A percentile compares a stretch with the other conserved stretches of the same genome.
Evolutionary conservation across 2,113 vertebrate species (phyloP).

Genomic region (Columba janthina): DNA sequence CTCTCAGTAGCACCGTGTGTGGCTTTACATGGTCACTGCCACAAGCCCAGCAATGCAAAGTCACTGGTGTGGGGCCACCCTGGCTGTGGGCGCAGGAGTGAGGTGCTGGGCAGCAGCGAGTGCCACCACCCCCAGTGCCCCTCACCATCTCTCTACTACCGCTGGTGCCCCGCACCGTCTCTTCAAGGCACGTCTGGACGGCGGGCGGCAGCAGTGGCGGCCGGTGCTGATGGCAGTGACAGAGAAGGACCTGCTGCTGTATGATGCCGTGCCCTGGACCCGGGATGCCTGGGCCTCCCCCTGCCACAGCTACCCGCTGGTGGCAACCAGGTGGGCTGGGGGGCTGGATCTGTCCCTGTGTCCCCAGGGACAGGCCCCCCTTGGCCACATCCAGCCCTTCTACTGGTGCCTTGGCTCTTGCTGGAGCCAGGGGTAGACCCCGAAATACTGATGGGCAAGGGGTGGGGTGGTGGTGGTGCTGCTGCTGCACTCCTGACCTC

Average conservation of each 20-base stretch:
- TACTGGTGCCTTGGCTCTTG: background rate
- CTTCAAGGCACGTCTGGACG: slow-evolving; percentile 84
- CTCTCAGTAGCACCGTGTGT: too few species aligned
- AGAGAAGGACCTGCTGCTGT: slow-evolving; percentile 93
- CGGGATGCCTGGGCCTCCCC: slow-evolving; percentile 89
- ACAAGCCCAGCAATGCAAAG: accelerated
- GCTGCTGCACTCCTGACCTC: accelerated
- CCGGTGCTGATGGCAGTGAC: slow-evolving; percentile 91
- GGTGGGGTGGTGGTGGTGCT: accelerated
- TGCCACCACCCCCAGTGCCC: background rate
- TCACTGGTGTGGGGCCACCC: accelerated
- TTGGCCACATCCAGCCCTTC: too few species aligned
- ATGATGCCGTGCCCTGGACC: slow-evolving; percentile 91
- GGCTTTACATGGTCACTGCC: background rate
- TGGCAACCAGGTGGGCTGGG: slow-evolving; percentile 87
- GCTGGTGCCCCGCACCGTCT: background rate
- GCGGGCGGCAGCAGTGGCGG: slow-evolving; percentile 87
- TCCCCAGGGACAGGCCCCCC: too few species aligned
- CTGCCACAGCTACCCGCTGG: slow-evolving; percentile 88
- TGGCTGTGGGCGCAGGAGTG: too few species aligned
- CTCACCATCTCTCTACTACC: background rate
- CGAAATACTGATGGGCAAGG: accelerated
- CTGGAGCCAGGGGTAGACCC: background rate
- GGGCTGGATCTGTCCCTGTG: too few species aligned
- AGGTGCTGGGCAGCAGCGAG: too few species aligned